phyloP scores from a whole-genome alignment of 2,113 vertebrate genomes.

The Archocentrus centrarchus region DNA sequence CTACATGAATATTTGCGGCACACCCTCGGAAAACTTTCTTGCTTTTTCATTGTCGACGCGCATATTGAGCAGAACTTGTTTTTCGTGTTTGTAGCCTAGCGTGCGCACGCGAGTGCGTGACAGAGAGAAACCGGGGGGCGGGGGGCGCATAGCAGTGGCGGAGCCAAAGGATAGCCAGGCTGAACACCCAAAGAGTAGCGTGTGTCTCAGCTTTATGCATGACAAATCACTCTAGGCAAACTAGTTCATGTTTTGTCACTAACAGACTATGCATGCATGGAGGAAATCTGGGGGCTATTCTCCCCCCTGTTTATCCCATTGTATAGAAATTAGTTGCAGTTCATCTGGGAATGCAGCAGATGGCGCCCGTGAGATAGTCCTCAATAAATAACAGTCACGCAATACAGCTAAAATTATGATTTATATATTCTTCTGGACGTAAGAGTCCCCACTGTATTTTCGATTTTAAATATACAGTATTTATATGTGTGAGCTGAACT shows the following conservation, averaged over 20 bases:
- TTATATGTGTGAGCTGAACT: no score
- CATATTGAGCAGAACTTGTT: slow-evolving; percentile 1
- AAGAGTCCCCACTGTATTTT: no score
- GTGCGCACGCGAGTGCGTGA: no score
- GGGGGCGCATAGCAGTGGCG: no score
- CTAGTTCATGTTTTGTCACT: background rate
- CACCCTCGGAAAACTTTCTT: background rate
- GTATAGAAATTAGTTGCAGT: background rate
- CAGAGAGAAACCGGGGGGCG: no score
- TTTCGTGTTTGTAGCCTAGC: background rate
- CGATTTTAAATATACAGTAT: no score
- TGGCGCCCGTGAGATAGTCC: background rate
- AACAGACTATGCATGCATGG: background rate
- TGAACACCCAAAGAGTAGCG: background rate
- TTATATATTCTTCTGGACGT: no score
- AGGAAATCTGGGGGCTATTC: background rate
- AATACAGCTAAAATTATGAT: no score
- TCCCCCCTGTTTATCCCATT: background rate
- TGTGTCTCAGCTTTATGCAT: background rate
- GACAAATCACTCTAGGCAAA: no score
- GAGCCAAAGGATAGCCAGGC: background rate
- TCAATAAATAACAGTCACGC: no score
- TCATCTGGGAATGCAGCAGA: background rate
- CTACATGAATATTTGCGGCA: background rate
- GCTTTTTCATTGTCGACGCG: background rate